Evolutionary conservation across 2,888 invertebrate genomes (phyloP).

Genomic region (Metellina segmentata): DNA sequence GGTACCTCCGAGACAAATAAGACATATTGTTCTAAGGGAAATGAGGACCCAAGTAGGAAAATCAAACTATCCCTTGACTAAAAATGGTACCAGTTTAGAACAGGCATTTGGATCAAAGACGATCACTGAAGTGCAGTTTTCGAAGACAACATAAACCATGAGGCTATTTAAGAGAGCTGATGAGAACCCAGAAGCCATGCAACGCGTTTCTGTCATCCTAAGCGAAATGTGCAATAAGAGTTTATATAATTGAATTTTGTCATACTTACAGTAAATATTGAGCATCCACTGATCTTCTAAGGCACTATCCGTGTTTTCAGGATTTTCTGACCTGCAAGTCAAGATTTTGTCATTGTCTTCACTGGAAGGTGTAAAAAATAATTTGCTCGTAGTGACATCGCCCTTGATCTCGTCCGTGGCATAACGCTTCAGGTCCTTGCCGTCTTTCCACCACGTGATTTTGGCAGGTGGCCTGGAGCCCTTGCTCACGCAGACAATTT

Average conservation of each 20-base stretch:
- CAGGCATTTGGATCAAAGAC: no score
- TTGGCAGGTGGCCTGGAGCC: slow-evolving; percentile 78
- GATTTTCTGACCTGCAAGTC: slow-evolving; percentile 79
- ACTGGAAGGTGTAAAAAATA: slow-evolving; percentile 78
- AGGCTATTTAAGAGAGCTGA: no score
- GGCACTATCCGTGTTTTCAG: slow-evolving; percentile 78
- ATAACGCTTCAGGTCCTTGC: slow-evolving; percentile 73
- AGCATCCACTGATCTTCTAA: slow-evolving; percentile 78
- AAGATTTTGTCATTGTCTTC: slow-evolving; percentile 79
- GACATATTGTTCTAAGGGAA: no score
- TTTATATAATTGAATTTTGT: not conserved
- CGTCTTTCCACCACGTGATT: slow-evolving; percentile 78
- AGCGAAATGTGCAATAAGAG: not conserved
- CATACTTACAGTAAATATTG: slow-evolving; percentile 78
- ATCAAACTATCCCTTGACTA: no score
- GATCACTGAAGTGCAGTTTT: no score
- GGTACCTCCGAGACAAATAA: no score
- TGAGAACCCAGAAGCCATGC: no score
- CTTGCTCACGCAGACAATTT: slow-evolving; percentile 76
- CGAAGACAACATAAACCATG: no score
- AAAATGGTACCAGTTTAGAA: no score
- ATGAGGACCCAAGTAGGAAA: no score
- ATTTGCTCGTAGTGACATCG: slow-evolving; percentile 78
- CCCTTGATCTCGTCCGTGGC: slow-evolving; percentile 74
- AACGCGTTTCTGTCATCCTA: not conserved